Conservation (phyloP, 2,113 vertebrate genomes). For the Arothron firmamentum region DNA sequence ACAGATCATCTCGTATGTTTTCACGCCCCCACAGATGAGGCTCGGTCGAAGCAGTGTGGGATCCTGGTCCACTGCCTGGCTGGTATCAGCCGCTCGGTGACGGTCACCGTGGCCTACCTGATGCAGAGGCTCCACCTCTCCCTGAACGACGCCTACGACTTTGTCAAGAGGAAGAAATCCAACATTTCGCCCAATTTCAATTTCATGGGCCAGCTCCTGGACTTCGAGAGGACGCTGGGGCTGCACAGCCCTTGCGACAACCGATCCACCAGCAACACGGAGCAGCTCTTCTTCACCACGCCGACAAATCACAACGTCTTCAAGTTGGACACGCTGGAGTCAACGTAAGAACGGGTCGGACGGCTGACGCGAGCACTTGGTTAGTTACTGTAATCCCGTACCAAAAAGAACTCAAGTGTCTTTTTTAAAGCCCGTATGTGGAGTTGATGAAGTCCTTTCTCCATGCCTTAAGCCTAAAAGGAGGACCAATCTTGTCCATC, state of each 20-base stretch:
- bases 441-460: constrained; percentile 29
- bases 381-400: constrained; percentile 25
- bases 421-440: constrained; percentile 11
- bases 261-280: constrained; percentile 55
- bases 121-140: constrained; percentile 87
- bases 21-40: constrained; percentile 74
- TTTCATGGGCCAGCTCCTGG: constrained; percentile 89
- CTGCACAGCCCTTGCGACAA: constrained; percentile 74
- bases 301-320: constrained; percentile 82
- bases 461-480: constrained; percentile 61
- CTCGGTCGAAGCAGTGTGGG: constrained; percentile 80
- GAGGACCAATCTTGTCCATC: constrained; percentile 23
- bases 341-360: constrained; percentile 63
- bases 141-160: constrained; percentile 85
- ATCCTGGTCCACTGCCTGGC: constrained; percentile 87
- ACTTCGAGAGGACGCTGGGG: constrained; percentile 83
- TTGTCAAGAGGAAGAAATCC: constrained; percentile 86
- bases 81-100: constrained; percentile 86
- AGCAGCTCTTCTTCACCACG: constrained; percentile 80
- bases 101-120: constrained; percentile 87
- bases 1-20: background rate
- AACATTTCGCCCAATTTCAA: constrained; percentile 91
- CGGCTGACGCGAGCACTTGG: constrained; percentile 18
- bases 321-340: constrained; percentile 75
- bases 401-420: constrained; percentile 35